These are phyloP conservation scores for Rhinopomastus cyanomelas DNA, from an alignment of 2,113 vertebrate genomes.

Conservation along the genomic window DNA sequence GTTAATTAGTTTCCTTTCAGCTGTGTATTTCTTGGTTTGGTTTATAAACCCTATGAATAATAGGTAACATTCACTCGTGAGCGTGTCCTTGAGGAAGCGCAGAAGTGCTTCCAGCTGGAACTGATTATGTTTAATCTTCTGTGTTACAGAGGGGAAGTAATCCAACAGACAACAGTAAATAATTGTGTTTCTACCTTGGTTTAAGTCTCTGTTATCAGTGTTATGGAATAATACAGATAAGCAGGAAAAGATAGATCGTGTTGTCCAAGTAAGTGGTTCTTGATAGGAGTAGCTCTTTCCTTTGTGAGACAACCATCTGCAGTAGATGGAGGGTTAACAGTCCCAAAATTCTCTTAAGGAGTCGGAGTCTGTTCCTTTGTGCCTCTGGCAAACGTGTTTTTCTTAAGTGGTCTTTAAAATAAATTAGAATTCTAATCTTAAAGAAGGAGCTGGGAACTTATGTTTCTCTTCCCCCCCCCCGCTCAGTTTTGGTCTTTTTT, in stretches of 20 bases:
- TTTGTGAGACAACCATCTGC: not conserved
- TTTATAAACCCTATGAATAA: conserved; percentile 35
- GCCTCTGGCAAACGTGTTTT: not conserved
- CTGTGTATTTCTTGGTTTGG: conserved; percentile 1
- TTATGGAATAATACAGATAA: conserved; percentile 44
- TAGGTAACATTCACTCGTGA: conserved; percentile 67
- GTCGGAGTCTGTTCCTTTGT: not conserved
- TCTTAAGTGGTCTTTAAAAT: not conserved
- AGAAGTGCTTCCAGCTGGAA: conserved; percentile 66
- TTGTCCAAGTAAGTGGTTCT: not conserved
- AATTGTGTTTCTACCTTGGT: conserved; percentile 45
- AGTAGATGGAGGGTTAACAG: not conserved
- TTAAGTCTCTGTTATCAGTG: conserved; percentile 33
- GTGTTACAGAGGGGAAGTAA: conserved; percentile 62
- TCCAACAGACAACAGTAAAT: conserved; percentile 69
- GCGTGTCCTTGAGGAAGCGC: conserved; percentile 61
- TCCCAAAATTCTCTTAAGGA: not conserved
- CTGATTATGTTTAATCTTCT: conserved; percentile 68
- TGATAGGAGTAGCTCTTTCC: not conserved
- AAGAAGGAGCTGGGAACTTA: not conserved
- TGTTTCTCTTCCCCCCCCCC: not conserved
- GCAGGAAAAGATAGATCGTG: conserved; percentile 1
- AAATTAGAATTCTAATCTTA: not conserved
- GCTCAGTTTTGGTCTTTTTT: not conserved
- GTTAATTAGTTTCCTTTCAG: conserved; percentile 55